Evolutionary conservation across 1,140 invertebrate genomes (phyloP), one percentile per base, ranked within the genome.

Genomic region (Hypsibius dujardini): DNA sequence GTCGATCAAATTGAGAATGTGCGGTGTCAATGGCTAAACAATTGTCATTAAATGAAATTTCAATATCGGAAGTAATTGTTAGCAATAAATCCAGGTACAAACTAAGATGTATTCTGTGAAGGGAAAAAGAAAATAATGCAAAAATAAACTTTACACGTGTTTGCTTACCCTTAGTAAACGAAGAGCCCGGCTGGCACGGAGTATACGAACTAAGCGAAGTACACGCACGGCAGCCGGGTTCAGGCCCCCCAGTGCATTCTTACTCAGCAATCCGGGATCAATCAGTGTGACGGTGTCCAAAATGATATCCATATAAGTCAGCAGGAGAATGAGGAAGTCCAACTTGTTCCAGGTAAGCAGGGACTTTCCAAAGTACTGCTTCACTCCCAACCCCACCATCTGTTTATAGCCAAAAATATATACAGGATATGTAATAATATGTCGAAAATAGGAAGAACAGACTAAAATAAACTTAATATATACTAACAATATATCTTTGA

Each of bases 231-330:
- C 62, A 14, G 62, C 62, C 62, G 62, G 62, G 62, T 67, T 67
- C 3, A 67, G 45, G 7, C 12, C 62, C 12, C 3, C 3, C 12
- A 7, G 62, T n/a, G 50, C n/a, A 67, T 42, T 42, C 7, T 42
- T 67, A 3, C 42, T 42, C 62, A 67, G 12, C 7, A n/a, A 7
- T 7, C 50, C 50, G 45, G 7, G 7, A 7, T 56, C 7, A 7
- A n/a, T 7, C 42, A 67, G 62, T 67, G 62, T 67, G 62, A 67
- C 62, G 42, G 45, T 42, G 3, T 67, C 42, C 62, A 67, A 14
- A 42, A 67, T 42, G 3, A 67, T 3, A 42, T 67, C 62, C 7
- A 42, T 42, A 42, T 67, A 67, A 7, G 62, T 14, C 42, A 67
- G 7, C 42, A 67, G 42, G 7, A 67, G 3, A 3, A 67, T 14